Evolutionary conservation across 2,797 vertebrate genomes (phyloP), one percentile per base, ranked within the genome.

Genomic region (Pipistrellus kuhlii): DNA sequence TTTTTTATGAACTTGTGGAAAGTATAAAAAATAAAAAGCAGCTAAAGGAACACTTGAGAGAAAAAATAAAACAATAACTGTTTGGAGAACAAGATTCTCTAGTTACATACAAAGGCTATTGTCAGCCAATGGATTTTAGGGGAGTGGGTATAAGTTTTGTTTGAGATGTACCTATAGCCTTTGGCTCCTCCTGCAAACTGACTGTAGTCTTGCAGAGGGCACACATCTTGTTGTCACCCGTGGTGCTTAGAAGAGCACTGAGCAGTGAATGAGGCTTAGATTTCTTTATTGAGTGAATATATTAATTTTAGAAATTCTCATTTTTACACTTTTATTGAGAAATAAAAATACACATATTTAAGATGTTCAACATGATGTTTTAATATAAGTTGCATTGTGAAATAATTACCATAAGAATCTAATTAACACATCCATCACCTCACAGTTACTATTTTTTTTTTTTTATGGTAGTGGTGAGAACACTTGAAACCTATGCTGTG

Each of bases 1-100:
- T 94, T 81, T 81, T 80, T 77, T 30, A 18, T 46, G 57, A 86
- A 64, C 18, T 80, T 53, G 7, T 23, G 80, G 6, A 66, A 84
- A 75, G 23, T 62, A 21, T 53, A 35, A 82, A 94, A 89, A 62
- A 38, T 85, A 38, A 86, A 18, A 10, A 38, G 20, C 32, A 66
- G 8, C 9, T 64, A 72, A 72, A 59, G 13, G 14, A 93, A 66
- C 6, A 23, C 23, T 85, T 87, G 8, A 25, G 13, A 41, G n/a
- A 62, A 90, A 55, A 38, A 17, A 88, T 25, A 62, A 88, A 55
- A 46, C 4, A 68, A 72, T n/a, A 59, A 3, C 30, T 81, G 35
- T 76, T 90, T 92, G 80, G n/a, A 85, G 32, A 82, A 46, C 3
- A 76, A 91, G 76, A 80, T 88, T 92, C 15, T 91, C 13, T 55